Evolutionary conservation across 2,113 vertebrate genomes (phyloP), one percentile per base, ranked within the genome.

Genomic region (Lagenorhynchus albirostris): DNA sequence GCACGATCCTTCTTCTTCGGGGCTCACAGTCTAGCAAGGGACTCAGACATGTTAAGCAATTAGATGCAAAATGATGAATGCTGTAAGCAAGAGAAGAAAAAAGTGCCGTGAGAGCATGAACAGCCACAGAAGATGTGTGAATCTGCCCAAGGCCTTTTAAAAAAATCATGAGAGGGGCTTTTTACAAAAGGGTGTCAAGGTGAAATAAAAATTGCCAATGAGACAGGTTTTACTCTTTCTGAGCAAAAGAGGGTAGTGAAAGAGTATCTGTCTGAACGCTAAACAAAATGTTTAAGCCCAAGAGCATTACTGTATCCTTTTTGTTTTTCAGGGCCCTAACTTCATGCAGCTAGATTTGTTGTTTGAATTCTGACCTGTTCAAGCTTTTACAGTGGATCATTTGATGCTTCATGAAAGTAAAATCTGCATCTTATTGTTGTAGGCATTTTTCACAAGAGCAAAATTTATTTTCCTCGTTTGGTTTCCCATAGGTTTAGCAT

Each of bases 171-270:
- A 93, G 68, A 74, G n/a, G 12, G 68, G 47, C 47, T 47, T 62
- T 88, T 97, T 89, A 82, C 38, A 88, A 94, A 93, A 94, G 58
- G n/a, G 60, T 92, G 83, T 93, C 67, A 55, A 50, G 25, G 74
- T 88, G 89, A 74, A 96, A 94, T 89, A 76, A 87, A 93, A 96
- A 87, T 76, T 76, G 73, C 76, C 26, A 33, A 3, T 41, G 44
- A 87, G 84, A 90, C 50, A 74, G 20, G 74, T 70, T 91, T 95
- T 83, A 70, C 23, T 95, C 38, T 93, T 94, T 92, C 53, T 68
- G 63, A 31, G 8, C 31, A 68, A 80, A 96, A 0, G 18, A 95
- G 36, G 36, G 36, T 29, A 63, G 47, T 44, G 10, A 74, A 83
- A 89, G 89, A 89, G 65, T n/a, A 81, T 74, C 38, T 93, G 77